These are phyloP conservation scores for Plemyria rubiginata DNA, from an alignment of 2,888 invertebrate species.

Conservation along the genomic window DNA sequence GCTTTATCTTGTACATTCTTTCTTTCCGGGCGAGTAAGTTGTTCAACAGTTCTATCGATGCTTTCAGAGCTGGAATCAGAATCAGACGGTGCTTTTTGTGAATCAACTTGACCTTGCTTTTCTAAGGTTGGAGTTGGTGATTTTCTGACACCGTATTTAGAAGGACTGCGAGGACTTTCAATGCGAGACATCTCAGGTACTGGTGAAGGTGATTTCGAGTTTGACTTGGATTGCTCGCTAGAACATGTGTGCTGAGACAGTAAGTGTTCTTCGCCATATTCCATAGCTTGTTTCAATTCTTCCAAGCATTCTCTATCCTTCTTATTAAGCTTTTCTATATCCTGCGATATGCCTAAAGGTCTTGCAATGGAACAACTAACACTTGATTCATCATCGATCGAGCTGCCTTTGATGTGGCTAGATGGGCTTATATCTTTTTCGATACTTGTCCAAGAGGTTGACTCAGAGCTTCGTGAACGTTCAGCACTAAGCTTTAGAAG, in stretches of 20 bases:
- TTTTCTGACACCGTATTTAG: slow-evolving; percentile 70
- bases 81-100: slow-evolving; percentile 83
- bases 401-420: slow-evolving; percentile 87
- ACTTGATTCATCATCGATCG: slow-evolving; percentile 89
- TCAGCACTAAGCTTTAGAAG: slow-evolving; percentile 88
- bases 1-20: slow-evolving; percentile 76
- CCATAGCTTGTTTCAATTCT: slow-evolving; percentile 85
- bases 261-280: slow-evolving; percentile 81
- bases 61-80: slow-evolving; percentile 86
- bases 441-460: slow-evolving; percentile 92
- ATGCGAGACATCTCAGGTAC: slow-evolving; percentile 72
- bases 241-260: slow-evolving; percentile 74
- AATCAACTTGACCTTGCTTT: slow-evolving; percentile 85
- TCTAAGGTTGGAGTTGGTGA: slow-evolving; percentile 86
- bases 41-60: slow-evolving; percentile 79
- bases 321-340: slow-evolving; percentile 87
- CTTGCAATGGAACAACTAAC: slow-evolving; percentile 92
- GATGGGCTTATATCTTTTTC: slow-evolving; percentile 88
- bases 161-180: slow-evolving; percentile 77
- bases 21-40: slow-evolving; percentile 75
- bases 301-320: slow-evolving; percentile 86
- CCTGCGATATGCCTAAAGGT: slow-evolving; percentile 91
- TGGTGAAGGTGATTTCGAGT: slow-evolving; percentile 75
- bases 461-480: slow-evolving; percentile 91
- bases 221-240: slow-evolving; percentile 78